Conservation (phyloP, 2,888 invertebrate species). For the Agapostemon virescens region DNA sequence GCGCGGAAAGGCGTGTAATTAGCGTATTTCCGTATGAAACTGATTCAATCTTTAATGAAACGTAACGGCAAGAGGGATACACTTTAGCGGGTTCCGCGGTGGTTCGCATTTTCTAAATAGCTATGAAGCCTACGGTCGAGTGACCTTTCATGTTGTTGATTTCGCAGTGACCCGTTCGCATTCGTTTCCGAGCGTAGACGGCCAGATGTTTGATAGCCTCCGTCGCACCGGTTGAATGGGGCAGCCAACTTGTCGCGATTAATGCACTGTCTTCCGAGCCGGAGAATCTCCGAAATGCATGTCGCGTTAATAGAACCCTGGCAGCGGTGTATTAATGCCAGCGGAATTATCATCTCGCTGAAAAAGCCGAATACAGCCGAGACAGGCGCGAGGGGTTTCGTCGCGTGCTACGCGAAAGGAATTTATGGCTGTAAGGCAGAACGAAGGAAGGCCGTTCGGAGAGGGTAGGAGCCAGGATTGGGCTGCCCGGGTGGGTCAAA, state of each 20-base stretch:
- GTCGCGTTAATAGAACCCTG: slow-evolving; percentile 22
- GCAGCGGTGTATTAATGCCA: slow-evolving; percentile 31
- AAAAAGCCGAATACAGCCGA: slow-evolving; percentile 33
- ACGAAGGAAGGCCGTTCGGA: background rate
- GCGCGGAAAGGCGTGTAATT: slow-evolving; percentile 15
- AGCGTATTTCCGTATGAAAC: slow-evolving; percentile 21
- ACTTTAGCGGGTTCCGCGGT: background rate
- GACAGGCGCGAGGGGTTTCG: slow-evolving; percentile 3
- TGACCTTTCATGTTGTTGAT: slow-evolving; percentile 23
- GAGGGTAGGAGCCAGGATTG: background rate
- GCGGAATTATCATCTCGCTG: slow-evolving; percentile 42
- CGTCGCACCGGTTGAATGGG: slow-evolving; percentile 21
- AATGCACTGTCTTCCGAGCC: slow-evolving; percentile 27
- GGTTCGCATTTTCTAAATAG: slow-evolving; percentile 23
- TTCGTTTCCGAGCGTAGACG: background rate
- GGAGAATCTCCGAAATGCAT: slow-evolving; percentile 19
- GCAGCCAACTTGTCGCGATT: slow-evolving; percentile 17
- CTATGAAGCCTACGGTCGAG: slow-evolving; percentile 20
- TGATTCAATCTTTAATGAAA: slow-evolving; percentile 4
- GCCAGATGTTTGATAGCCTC: slow-evolving; percentile 45
- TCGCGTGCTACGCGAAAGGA: slow-evolving; percentile 43
- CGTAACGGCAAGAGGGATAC: slow-evolving; percentile 22
- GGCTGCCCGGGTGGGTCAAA: slow-evolving; percentile 34
- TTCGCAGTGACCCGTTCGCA: background rate
- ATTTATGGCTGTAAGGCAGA: slow-evolving; percentile 30